Percentiles rank a stretch among this genome's conserved stretches.
Evolutionary conservation across 2,888 invertebrate species (phyloP).

Genomic region (Protophormia terraenovae): DNA sequence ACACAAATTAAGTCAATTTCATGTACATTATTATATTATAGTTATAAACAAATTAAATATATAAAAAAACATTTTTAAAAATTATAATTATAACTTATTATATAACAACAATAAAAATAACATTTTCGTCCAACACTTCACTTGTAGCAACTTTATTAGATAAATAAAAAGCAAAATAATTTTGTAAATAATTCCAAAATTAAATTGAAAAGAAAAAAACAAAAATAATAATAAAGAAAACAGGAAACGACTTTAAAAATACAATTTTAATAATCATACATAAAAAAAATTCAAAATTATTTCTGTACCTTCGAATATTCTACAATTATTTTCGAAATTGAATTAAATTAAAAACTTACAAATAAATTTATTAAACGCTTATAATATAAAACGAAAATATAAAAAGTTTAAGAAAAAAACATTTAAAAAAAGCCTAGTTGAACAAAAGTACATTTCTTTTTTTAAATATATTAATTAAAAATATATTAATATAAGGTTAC

Average conservation of each 20-base stretch:
- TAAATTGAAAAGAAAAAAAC: background rate
- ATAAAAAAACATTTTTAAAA: background rate
- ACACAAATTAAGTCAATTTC: slow-evolving; percentile 44
- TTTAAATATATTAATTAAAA: slow-evolving; percentile 42
- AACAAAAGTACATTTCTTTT: slow-evolving; percentile 19
- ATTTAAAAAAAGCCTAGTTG: slow-evolving; percentile 33
- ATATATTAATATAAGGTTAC: slow-evolving; percentile 25
- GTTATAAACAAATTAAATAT: background rate
- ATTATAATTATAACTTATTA: background rate
- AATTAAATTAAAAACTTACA: slow-evolving; percentile 6
- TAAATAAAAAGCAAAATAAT: background rate
- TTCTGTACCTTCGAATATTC: background rate
- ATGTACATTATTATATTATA: slow-evolving; percentile 1
- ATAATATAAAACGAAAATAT: background rate
- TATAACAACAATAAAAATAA: slow-evolving; percentile 10
- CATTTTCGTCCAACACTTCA: slow-evolving; percentile 51
- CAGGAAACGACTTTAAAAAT: background rate
- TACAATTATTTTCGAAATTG: slow-evolving; percentile 14
- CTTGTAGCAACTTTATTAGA: slow-evolving; percentile 35
- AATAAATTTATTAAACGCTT: slow-evolving; percentile 31
- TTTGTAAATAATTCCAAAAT: slow-evolving; percentile 40
- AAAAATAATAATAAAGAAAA: background rate
- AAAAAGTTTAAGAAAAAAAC: background rate
- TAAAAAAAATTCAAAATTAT: background rate
- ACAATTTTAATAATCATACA: background rate